Evolutionary conservation across 2,797 vertebrate genomes (phyloP).

Genomic region (Pitangus sulphuratus): DNA sequence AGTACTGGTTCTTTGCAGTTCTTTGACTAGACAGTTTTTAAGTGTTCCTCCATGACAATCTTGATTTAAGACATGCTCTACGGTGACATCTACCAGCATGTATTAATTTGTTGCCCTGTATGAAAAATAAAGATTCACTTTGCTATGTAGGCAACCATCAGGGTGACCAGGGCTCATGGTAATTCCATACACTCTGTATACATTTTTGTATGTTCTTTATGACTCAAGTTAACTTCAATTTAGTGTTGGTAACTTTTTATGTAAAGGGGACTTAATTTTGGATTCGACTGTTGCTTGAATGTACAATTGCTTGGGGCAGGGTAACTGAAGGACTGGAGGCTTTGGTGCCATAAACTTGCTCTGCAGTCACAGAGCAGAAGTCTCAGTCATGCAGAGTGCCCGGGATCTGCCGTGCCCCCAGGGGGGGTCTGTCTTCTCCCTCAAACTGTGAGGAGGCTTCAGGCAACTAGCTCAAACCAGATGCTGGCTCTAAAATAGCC

Average conservation of each 20-base stretch:
- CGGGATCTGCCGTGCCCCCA: accelerated
- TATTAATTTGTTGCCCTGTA: background rate
- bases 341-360: background rate
- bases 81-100: background rate
- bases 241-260: background rate
- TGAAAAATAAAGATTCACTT: background rate
- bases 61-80: constrained; percentile 11
- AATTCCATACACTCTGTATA: background rate
- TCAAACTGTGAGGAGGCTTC: background rate
- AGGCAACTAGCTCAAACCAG: background rate
- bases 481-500: background rate
- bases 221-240: background rate
- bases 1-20: background rate
- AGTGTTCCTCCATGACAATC: background rate
- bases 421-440: background rate
- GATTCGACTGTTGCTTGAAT: background rate
- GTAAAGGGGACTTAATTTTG: background rate
- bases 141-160: accelerated
- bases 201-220: background rate
- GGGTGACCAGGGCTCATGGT: background rate
- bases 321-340: background rate
- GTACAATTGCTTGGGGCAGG: background rate
- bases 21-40: background rate
- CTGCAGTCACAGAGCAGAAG: background rate
- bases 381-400: accelerated